These are phyloP conservation scores for Zaprionus taronus DNA, from an alignment of 1,140 invertebrate genomes.

Conservation along the genomic window DNA sequence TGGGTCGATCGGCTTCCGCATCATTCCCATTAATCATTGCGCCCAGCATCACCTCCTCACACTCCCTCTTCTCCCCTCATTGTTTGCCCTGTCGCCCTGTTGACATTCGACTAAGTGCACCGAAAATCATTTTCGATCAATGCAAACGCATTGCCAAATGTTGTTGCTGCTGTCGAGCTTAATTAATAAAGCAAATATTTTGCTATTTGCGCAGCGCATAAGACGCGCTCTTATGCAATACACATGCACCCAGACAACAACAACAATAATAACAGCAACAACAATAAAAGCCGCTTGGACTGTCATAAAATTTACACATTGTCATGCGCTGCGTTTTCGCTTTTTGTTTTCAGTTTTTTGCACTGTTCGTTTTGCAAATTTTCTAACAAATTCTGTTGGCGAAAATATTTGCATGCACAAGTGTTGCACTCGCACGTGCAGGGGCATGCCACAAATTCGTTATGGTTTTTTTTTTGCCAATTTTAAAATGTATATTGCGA, in stretches of 20 bases:
- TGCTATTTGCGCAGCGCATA: constrained; percentile 67
- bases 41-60: background rate
- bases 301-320: constrained; percentile 75
- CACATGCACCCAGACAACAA: constrained; percentile 47
- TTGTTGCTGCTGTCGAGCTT: constrained; percentile 53
- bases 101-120: constrained; percentile 49
- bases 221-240: constrained; percentile 73
- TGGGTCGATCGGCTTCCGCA: constrained; percentile 34
- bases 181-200: constrained; percentile 82
- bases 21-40: constrained; percentile 43
- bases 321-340: constrained; percentile 60
- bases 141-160: constrained; percentile 69
- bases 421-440: constrained; percentile 58
- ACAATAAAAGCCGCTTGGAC: constrained; percentile 30
- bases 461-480: background rate
- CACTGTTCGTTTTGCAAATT: constrained; percentile 45
- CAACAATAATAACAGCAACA: constrained; percentile 48
- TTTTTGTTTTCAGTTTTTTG: constrained; percentile 53
- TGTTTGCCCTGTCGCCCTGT: constrained; percentile 30
- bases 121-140: constrained; percentile 27
- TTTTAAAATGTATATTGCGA: background rate
- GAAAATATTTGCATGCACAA: constrained; percentile 77
- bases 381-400: constrained; percentile 75
- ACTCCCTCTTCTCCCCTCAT: constrained; percentile 1
- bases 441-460: constrained; percentile 24